phyloP scores from a whole-genome alignment of 2,113 vertebrate genomes.

The Antechinus flavipes region DNA sequence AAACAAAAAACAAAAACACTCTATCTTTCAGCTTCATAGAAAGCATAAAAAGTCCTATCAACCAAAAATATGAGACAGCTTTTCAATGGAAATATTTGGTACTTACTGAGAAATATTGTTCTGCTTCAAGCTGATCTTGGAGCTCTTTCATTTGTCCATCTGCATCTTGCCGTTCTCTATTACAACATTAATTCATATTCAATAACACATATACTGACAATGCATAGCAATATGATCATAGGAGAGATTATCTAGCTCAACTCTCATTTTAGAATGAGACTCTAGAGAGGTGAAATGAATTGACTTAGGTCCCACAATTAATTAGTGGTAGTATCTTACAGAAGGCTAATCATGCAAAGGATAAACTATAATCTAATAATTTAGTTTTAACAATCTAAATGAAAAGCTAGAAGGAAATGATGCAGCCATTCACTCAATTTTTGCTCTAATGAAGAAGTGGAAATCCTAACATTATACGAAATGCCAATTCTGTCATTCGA shows the following conservation, averaged over 20 bases:
- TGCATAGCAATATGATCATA: background rate
- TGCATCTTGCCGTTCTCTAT: conserved; percentile 96
- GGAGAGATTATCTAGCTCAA: background rate
- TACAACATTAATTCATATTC: conserved; percentile 48
- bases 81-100: conserved; percentile 31
- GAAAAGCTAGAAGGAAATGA: background rate
- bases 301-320: background rate
- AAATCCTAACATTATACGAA: background rate
- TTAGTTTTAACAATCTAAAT: background rate
- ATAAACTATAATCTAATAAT: background rate
- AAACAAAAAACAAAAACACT: background rate
- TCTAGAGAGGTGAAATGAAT: background rate
- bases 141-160: conserved; percentile 99
- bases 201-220: background rate
- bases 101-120: conserved; percentile 98
- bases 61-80: background rate
- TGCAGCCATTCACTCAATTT: background rate
- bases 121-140: conserved; percentile 98
- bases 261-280: background rate
- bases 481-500: background rate
- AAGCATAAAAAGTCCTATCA: background rate
- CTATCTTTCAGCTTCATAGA: conserved; percentile 1
- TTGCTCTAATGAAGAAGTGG: background rate
- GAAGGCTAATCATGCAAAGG: background rate
- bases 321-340: background rate